Base-by-base conservation (phyloP, 2,888 invertebrate species). In the Lobophora halterata region DNA sequence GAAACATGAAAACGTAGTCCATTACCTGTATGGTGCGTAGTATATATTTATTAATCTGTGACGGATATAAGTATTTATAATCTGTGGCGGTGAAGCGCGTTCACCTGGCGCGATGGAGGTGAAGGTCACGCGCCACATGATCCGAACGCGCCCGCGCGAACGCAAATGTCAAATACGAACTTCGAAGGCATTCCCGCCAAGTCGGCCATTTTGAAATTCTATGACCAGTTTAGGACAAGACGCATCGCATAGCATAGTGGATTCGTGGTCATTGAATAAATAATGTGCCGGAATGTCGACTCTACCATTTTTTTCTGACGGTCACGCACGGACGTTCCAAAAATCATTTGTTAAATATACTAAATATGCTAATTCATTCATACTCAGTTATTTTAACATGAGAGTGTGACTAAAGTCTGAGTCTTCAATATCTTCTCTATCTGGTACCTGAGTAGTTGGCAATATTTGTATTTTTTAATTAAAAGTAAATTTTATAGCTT, bases 81-180 rank as follows among this genome's bases (percentile, higher is more conserved):
- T 35, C 44, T 35, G 39, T 35, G 32, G 25, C 31, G 21, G 13
- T 19, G 58, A 61, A 69, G 71, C 72, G 65, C 75, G 73, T 75
- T 75, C 79, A 79, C 78, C 81, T 79, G 76, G 28, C 65, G 21
- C 42, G 65, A 81, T 76, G 62, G 78, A 79, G 86, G 86, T 86
- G 80, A 86, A 86, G 86, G 86, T 82, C 80, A 75, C 65, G 52
- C 62, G 60, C 61, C 58, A 60, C 67, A 62, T 71, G 68, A 74
- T 71, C 60, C 49, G 48, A 65, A 58, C 61, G 60, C 51, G 65
- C 57, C 58, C 38, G 65, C 57, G 57, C 38, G 38, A 46, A 70
- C 71, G 72, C 71, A 76, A 78, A 83, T 77, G 73, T 78, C 75
- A 79, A 69, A 68, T 61, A 55, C 58, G 62, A 53, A 23, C 28